Conservation (phyloP, 2,888 invertebrate species). For the Achlya flavicornis region DNA sequence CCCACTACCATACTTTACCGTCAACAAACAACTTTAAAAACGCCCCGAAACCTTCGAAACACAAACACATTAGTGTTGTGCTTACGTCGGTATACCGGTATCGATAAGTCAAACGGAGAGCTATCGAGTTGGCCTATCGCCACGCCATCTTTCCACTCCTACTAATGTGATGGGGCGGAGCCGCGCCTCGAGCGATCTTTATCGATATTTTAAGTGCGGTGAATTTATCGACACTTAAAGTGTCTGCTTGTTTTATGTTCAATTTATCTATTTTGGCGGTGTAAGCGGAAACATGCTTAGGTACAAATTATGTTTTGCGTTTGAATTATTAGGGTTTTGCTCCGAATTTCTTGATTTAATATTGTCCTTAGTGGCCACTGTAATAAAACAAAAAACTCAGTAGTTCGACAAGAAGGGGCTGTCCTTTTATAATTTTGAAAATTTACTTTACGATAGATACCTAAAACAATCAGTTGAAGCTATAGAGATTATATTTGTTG, state of each 20-base stretch:
- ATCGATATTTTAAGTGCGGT: conserved; percentile 28
- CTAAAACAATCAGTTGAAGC: neutral
- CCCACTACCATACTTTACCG: conserved; percentile 30
- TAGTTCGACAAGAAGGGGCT: no score
- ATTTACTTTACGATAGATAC: neutral
- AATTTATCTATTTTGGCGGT: conserved; percentile 2
- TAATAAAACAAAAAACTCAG: no score
- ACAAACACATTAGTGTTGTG: conserved; percentile 42
- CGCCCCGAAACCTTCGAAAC: conserved; percentile 25
- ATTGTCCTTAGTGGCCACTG: no score
- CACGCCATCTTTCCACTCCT: conserved; percentile 34
- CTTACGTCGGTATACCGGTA: conserved; percentile 26
- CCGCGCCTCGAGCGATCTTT: conserved; percentile 17
- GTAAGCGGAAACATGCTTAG: conserved; percentile 4
- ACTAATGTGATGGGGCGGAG: conserved; percentile 36
- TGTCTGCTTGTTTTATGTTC: conserved; percentile 7
- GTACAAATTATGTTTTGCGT: conserved; percentile 2
- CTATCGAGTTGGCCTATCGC: conserved; percentile 53
- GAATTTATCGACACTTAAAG: conserved; percentile 29
- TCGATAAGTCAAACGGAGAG: conserved; percentile 42
- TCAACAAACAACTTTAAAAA: conserved; percentile 31
- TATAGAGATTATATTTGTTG: neutral
- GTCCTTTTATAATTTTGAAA: neutral
- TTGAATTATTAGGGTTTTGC: neutral
- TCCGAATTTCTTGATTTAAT: neutral